A percentile compares a stretch with the other conserved stretches of the same genome.
These are phyloP conservation scores for Enteromius unitaeniatus DNA, from an alignment of 2,797 vertebrate species.

Conservation along the genomic window DNA sequence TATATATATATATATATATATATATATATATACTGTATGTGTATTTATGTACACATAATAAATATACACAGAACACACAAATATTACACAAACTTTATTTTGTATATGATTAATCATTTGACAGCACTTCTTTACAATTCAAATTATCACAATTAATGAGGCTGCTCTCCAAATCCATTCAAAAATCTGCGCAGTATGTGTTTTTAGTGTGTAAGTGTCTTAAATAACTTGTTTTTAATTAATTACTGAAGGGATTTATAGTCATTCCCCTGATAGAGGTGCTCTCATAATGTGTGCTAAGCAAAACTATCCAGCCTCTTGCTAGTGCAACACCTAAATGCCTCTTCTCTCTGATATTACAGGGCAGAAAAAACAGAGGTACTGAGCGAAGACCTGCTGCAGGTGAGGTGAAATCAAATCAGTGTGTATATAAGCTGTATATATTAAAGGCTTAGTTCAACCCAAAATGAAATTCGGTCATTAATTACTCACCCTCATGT, in stretches of 20 bases:
- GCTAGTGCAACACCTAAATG: constrained; percentile 26
- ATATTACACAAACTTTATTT: no score
- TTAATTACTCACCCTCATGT: no score
- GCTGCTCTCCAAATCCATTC: neutral
- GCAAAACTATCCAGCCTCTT: constrained; percentile 43
- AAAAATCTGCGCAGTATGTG: neutral
- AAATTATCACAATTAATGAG: neutral
- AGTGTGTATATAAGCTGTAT: neutral
- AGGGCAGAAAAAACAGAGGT: constrained; percentile 97
- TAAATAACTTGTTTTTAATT: constrained; percentile 23
- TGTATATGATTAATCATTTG: no score
- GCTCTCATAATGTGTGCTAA: constrained; percentile 37
- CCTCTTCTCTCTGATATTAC: constrained; percentile 54
- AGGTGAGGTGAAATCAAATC: constrained; percentile 78
- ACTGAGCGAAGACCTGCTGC: constrained; percentile 93
- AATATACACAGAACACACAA: no score
- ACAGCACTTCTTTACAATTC: neutral
- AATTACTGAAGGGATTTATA: constrained; percentile 24
- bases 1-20: no score
- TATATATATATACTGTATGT: no score
- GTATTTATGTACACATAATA: no score
- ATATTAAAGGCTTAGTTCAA: no score
- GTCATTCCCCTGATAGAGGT: constrained; percentile 4
- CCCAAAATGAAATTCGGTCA: no score
- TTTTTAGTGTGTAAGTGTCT: neutral